phyloP scores from a whole-genome alignment of 2,888 invertebrate species.

The Lydus trimaculatus region DNA sequence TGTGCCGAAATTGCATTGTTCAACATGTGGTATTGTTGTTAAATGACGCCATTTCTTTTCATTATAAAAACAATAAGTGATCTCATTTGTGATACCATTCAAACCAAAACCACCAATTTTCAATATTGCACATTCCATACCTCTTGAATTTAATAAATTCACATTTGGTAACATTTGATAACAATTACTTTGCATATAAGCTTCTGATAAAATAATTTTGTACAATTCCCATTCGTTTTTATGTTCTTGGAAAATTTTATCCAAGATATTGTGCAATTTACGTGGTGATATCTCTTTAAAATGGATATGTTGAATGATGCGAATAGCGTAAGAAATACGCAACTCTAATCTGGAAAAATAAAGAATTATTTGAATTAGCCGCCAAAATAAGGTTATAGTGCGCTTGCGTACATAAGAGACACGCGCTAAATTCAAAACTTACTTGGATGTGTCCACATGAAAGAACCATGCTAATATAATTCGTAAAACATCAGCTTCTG shows the following conservation, averaged over 20 bases:
- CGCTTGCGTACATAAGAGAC: no score
- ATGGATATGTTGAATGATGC: conserved; percentile 61
- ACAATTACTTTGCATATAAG: conserved; percentile 46
- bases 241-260: conserved; percentile 47
- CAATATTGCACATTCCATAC: conserved; percentile 72
- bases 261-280: conserved; percentile 48
- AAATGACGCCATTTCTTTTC: conserved; percentile 69
- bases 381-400: no score
- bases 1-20: conserved; percentile 77
- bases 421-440: conserved; percentile 36
- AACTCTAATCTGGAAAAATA: conserved; percentile 53
- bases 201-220: conserved; percentile 57
- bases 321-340: conserved; percentile 57
- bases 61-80: conserved; percentile 69
- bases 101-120: conserved; percentile 75
- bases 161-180: conserved; percentile 37
- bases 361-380: not conserved
- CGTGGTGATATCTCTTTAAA: conserved; percentile 60
- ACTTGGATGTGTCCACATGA: conserved; percentile 57
- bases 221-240: conserved; percentile 54
- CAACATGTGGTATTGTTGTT: conserved; percentile 75
- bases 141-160: conserved; percentile 67
- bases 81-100: conserved; percentile 71
- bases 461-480: conserved; percentile 69
- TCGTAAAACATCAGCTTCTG: conserved; percentile 67